These are phyloP conservation scores for Gymnothorax javanicus DNA, from an alignment of 2,797 vertebrate species.

Conservation along the genomic window DNA sequence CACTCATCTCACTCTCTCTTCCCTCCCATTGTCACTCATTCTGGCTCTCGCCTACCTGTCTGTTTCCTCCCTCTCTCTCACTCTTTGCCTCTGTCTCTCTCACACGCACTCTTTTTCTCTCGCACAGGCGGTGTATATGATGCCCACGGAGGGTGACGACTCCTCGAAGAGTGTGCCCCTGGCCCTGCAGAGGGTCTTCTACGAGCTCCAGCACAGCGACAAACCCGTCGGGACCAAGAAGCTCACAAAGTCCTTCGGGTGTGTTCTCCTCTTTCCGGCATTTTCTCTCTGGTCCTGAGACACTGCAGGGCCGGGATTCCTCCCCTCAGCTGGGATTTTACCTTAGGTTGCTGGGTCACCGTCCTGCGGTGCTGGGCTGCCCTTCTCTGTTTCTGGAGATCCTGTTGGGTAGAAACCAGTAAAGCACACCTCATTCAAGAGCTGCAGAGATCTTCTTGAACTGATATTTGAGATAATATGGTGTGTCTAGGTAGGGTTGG, in stretches of 20 bases:
- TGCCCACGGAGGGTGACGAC: conserved; percentile 98
- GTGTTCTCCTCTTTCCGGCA: conserved; percentile 46
- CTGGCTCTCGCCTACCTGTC: background rate
- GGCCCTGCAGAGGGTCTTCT: conserved; percentile 97
- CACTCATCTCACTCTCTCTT: background rate
- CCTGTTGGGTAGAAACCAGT: no score
- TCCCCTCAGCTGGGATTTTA: no score
- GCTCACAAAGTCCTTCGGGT: conserved; percentile 98
- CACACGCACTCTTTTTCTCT: background rate
- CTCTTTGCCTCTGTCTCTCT: background rate
- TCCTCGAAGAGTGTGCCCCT: conserved; percentile 98
- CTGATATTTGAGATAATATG: no score
- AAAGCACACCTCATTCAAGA: no score
- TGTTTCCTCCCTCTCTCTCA: background rate
- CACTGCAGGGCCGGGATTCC: background rate
- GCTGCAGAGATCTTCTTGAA: no score
- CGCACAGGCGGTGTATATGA: conserved; percentile 96
- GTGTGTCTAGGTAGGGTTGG: no score
- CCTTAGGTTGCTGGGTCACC: no score
- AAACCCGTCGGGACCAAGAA: conserved; percentile 99
- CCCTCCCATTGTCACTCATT: background rate
- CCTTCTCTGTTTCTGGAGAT: no score
- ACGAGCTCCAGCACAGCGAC: conserved; percentile 97
- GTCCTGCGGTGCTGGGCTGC: no score
- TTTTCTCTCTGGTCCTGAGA: background rate